phyloP scores from a whole-genome alignment of 2,888 invertebrate genomes.

The Ophion ellenae region DNA sequence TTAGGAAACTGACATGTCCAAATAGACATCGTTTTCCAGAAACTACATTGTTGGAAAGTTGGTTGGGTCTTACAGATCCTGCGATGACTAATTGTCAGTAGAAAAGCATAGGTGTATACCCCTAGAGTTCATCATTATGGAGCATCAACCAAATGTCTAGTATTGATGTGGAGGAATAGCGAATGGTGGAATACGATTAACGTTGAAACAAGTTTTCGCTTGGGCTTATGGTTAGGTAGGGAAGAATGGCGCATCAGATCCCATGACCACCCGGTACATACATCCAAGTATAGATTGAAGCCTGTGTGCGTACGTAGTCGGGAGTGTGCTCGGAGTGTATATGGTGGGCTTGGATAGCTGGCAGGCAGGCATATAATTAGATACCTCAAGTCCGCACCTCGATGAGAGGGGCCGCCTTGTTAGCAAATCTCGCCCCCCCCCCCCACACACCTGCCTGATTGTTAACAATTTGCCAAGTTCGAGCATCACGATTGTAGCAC shows the following conservation, averaged over 20 bases:
- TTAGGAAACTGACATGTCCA: too few species aligned
- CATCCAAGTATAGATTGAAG: slow-evolving; percentile 64
- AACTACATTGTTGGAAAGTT: too few species aligned
- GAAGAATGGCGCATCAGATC: neutral
- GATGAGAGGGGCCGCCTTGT: slow-evolving; percentile 77
- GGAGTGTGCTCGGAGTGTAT: slow-evolving; percentile 28
- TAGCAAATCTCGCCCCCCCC: slow-evolving; percentile 75
- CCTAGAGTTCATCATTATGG: too few species aligned
- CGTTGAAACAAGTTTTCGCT: neutral
- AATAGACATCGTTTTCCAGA: too few species aligned
- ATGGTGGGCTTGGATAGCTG: slow-evolving; percentile 35
- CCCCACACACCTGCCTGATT: slow-evolving; percentile 80
- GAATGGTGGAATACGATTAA: neutral
- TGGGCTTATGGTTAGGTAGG: neutral
- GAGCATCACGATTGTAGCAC: slow-evolving; percentile 69
- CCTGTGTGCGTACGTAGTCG: slow-evolving; percentile 72
- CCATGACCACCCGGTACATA: slow-evolving; percentile 72
- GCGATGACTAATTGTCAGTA: too few species aligned
- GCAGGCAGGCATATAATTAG: slow-evolving; percentile 77
- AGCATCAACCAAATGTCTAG: neutral
- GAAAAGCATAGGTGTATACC: too few species aligned
- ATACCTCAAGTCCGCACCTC: slow-evolving; percentile 80
- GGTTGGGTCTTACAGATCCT: too few species aligned
- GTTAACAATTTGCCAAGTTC: slow-evolving; percentile 79
- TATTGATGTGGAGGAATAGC: neutral